phyloP scores from a whole-genome alignment of 2,797 vertebrate species.

The Neosilurus hyrtlii region DNA sequence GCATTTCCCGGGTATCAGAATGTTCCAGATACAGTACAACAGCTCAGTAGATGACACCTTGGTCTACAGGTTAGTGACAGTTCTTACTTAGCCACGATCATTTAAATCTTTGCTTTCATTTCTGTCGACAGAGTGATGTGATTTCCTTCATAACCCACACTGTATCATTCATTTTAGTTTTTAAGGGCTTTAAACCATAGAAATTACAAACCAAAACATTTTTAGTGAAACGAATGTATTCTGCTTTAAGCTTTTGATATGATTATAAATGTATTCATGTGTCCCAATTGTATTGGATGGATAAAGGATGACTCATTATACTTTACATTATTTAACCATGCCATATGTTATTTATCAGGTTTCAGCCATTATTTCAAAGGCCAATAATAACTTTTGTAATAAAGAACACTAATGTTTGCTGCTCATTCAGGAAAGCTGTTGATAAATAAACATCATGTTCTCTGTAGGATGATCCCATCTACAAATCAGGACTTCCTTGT shows the following conservation, averaged over 20 bases:
- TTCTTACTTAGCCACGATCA: not conserved
- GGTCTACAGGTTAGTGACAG: conserved; percentile 75
- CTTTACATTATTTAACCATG: not conserved
- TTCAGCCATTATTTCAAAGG: not conserved
- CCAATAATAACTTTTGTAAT: not conserved
- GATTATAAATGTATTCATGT: not conserved
- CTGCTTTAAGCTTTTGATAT: too few relatives aligned
- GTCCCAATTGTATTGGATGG: not conserved
- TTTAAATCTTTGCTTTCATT: not conserved
- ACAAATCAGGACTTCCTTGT: conserved; percentile 86
- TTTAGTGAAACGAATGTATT: too few relatives aligned
- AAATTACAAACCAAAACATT: too few relatives aligned
- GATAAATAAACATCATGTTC: not conserved
- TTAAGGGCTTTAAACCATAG: too few relatives aligned
- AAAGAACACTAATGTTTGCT: not conserved
- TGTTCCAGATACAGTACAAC: conserved; percentile 85
- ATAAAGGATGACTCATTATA: not conserved
- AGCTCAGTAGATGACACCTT: conserved; percentile 79
- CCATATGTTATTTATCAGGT: not conserved
- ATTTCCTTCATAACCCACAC: not conserved
- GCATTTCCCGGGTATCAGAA: conserved; percentile 71
- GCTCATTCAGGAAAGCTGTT: not conserved
- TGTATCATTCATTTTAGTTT: not conserved
- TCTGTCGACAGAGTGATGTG: not conserved
- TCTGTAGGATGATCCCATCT: conserved; percentile 85